Base-by-base conservation (phyloP, 2,113 vertebrate genomes). In the Pampusana beccarii region DNA sequence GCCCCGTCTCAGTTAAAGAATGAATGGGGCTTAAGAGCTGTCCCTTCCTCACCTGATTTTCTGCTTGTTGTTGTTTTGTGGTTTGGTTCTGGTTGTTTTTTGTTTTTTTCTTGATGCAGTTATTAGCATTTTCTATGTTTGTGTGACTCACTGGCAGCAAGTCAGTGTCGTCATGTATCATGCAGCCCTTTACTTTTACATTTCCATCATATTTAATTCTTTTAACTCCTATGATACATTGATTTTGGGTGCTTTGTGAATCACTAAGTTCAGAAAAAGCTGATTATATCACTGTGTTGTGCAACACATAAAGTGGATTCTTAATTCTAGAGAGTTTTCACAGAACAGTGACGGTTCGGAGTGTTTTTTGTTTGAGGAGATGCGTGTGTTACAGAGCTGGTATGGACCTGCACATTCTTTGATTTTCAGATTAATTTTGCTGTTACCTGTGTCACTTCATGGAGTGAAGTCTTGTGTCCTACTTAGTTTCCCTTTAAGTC, bases 211-310 rank as follows among this genome's bases (percentile, higher is more conserved):
- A 34, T 51, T 54, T 78, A 80, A 73, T 88, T 88, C 46, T 34
- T 62, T 9, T 44, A 36, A 62, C 28, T 71, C 67, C 44, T 2
- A 1, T 50, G n/a, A 51, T 67, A 46, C 0, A 0, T 56, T 66
- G 60, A 38, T 88, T 87, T 74, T 38, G 36, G 46, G 44, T 80
- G 28, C 50, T 90, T 56, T 70, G 69, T 56, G 19, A 85, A 64
- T 36, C 70, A 53, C 33, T 42, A 15, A 16, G 20, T 74, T 75
- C 40, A 42, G 44, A 66, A 80, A 66, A 66, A 75, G n/a, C 62
- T 86, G 61, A n/a, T 53, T 26, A 5, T 72, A 33, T 61, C 29
- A 24, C 46, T 9, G 1, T 53, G 19, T 48, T 75, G 18, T 25
- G 19, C 10, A 33, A 48, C 9, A 48, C 2, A n/a, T n/a, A 13